phyloP scores from a whole-genome alignment of 2,888 invertebrate species.

The Nebria brevicollis region DNA sequence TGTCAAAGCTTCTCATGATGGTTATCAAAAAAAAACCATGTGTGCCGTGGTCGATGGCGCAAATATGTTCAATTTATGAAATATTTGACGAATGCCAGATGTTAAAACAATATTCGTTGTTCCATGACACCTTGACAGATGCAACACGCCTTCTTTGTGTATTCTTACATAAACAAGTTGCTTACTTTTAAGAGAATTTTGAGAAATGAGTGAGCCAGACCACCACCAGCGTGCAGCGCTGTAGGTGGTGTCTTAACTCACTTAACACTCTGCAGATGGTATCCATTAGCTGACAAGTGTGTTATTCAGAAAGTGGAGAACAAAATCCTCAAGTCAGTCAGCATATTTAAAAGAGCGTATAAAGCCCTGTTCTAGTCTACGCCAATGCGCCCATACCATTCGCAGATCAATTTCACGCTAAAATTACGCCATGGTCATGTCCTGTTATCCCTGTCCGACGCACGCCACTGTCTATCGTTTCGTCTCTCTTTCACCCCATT shows the following conservation, averaged over 20 bases:
- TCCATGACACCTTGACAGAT: neutral
- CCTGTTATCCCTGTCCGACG: slow-evolving; percentile 26
- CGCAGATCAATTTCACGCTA: slow-evolving; percentile 63
- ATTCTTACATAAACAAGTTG: neutral
- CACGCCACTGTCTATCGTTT: neutral
- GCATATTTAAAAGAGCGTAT: neutral
- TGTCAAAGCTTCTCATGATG: too few relatives aligned
- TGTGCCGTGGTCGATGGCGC: too few relatives aligned
- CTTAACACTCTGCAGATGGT: slow-evolving; percentile 36
- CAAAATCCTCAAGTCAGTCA: neutral
- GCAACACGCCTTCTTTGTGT: neutral
- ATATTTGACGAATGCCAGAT: neutral
- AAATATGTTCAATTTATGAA: too few relatives aligned
- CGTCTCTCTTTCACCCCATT: slow-evolving; percentile 54
- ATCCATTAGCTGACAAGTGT: slow-evolving; percentile 42
- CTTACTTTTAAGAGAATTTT: neutral
- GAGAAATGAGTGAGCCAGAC: neutral
- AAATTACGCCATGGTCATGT: slow-evolving; percentile 59
- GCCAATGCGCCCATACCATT: slow-evolving; percentile 49
- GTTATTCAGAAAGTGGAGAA: neutral
- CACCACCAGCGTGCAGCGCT: neutral
- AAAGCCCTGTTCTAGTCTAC: neutral
- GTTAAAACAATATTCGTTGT: neutral
- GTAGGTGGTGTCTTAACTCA: slow-evolving; percentile 13
- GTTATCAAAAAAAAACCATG: too few relatives aligned